Evolutionary conservation across 2,888 invertebrate genomes (phyloP).

Genomic region (Mayetiola destructor): DNA sequence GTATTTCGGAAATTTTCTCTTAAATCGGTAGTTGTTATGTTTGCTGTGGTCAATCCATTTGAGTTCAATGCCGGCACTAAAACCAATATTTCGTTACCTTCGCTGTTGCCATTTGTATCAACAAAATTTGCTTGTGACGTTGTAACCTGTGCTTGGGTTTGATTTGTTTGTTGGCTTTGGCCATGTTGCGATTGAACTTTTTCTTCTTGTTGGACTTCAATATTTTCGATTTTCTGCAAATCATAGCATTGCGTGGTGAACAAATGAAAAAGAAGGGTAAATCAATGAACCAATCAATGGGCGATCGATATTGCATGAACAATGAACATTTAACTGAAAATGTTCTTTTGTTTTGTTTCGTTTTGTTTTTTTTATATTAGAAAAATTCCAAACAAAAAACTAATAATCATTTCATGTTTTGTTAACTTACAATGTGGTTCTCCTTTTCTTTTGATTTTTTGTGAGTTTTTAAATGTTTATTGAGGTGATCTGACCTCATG

Average conservation of each 20-base stretch:
- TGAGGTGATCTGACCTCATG: conserved; percentile 82
- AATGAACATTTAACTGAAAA: no score
- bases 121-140: background rate
- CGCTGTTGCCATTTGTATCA: conserved; percentile 8
- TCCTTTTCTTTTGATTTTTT: conserved; percentile 41
- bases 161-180: conserved; percentile 7
- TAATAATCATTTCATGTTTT: background rate
- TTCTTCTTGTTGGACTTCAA: no score
- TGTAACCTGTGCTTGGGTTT: background rate
- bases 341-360: background rate
- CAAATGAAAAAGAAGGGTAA: conserved; percentile 17
- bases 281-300: conserved; percentile 14
- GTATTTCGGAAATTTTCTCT: conserved; percentile 1
- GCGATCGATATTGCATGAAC: background rate
- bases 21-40: background rate
- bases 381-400: background rate
- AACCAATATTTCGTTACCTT: conserved; percentile 10
- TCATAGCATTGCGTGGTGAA: no score
- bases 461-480: conserved; percentile 82
- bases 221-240: no score
- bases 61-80: conserved; percentile 6
- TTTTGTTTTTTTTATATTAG: background rate
- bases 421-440: conserved; percentile 37
- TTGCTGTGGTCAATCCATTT: conserved; percentile 11
- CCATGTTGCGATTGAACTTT: background rate